These are phyloP conservation scores for Zygogramma bicolorata DNA, from an alignment of 2,888 invertebrate genomes.

Conservation along the genomic window DNA sequence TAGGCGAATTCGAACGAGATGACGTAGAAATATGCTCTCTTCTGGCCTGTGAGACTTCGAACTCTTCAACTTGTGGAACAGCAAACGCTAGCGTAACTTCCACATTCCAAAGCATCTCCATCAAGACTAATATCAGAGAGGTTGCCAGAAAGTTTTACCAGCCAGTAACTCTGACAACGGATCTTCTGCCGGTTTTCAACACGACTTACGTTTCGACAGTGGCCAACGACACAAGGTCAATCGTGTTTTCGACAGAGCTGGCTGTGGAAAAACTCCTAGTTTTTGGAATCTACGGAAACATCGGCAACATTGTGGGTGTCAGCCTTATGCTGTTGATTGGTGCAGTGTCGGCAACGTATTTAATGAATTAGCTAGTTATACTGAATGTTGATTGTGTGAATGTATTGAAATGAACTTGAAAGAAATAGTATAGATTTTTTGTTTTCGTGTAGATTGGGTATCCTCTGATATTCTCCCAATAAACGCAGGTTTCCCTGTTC, in stretches of 20 bases:
- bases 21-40: slow-evolving; percentile 48
- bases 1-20: slow-evolving; percentile 17
- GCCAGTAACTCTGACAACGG: slow-evolving; percentile 47
- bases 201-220: slow-evolving; percentile 39
- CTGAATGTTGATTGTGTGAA: too few species aligned
- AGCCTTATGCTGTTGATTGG: not conserved
- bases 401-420: not conserved
- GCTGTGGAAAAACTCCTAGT: slow-evolving; percentile 38
- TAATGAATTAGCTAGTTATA: not conserved
- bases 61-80: slow-evolving; percentile 47
- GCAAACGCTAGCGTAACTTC: slow-evolving; percentile 42
- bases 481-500: too few species aligned
- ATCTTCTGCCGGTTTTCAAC: slow-evolving; percentile 45
- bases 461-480: too few species aligned
- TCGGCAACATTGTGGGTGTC: not conserved
- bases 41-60: slow-evolving; percentile 46
- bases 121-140: slow-evolving; percentile 37
- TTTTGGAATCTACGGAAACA: slow-evolving; percentile 44
- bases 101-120: slow-evolving; percentile 44
- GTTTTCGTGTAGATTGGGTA: too few species aligned
- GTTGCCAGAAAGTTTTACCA: slow-evolving; percentile 40
- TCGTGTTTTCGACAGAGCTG: slow-evolving; percentile 21
- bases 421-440: too few species aligned
- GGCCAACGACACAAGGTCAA: slow-evolving; percentile 24
- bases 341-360: not conserved